Evolutionary conservation across 2,797 vertebrate species (phyloP).

Genomic region (Tragopan temminckii): DNA sequence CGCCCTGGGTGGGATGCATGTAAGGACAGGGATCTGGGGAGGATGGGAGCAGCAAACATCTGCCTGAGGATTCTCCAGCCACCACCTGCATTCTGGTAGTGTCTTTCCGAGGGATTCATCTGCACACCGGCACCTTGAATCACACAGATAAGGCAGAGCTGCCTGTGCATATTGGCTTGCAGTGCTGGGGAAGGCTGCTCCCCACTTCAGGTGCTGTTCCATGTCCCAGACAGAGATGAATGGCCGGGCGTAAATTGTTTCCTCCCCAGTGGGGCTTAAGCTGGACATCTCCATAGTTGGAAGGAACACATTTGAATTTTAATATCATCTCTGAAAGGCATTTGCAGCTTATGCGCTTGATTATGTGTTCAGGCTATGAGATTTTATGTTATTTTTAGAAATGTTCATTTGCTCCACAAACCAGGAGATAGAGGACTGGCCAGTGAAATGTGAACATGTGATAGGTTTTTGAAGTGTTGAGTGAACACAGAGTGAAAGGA

Average conservation of each 20-base stretch:
- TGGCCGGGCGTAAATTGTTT: background rate
- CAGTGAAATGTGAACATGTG: background rate
- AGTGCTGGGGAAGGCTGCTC: background rate
- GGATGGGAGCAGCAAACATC: background rate
- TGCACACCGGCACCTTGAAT: background rate
- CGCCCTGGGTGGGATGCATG: accelerated
- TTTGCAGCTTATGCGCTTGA: background rate
- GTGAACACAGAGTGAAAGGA: background rate
- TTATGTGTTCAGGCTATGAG: conserved; percentile 10
- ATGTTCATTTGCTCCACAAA: conserved; percentile 18
- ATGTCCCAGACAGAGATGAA: conserved; percentile 5
- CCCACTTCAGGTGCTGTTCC: background rate
- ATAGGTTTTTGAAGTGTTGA: background rate
- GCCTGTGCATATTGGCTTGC: background rate
- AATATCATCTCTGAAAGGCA: background rate
- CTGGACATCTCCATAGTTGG: background rate
- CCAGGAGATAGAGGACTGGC: background rate
- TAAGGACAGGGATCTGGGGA: background rate
- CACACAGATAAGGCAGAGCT: accelerated
- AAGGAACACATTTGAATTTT: background rate
- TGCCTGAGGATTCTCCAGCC: background rate
- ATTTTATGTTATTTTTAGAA: conserved; percentile 23
- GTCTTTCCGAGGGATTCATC: background rate
- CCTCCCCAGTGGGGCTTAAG: background rate
- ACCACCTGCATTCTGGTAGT: background rate